Base-by-base conservation (phyloP, 2,797 vertebrate species). In the Naso thynnoides region DNA sequence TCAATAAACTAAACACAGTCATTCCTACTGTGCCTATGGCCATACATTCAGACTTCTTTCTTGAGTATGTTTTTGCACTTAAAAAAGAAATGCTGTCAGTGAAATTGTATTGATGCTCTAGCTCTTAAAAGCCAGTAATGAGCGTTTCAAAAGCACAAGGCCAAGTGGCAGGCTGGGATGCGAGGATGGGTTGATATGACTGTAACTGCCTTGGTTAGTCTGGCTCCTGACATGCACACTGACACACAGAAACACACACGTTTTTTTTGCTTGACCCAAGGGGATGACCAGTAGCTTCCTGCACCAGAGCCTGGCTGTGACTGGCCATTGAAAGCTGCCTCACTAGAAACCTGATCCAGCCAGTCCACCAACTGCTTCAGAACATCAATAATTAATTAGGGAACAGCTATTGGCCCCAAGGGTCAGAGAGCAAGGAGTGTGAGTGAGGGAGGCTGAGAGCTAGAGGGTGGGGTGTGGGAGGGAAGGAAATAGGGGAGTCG, bases 361-460 rank as follows among this genome's bases (percentile, higher is more conserved):
- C 81, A 91, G 73, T 89, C 90, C 91, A 92, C 90, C 92, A 93
- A 94, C 94, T 95, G 94, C 94, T 96, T 92, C 92, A 94, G 94
- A 88, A 93, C 93, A 93, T 96, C 91, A 94, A 93, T 96, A 94
- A 97, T 96, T 96, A 95, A 97, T 96, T 94, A 96, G 92, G 83
- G 92, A 93, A 91, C 93, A 94, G 93, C 94, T 94, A 92, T 95
- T 94, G 94, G 92, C 92, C 91, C 85, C 92, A 86, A 92, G 94
- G 93, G 94, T 95, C 94, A 94, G 86, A 92, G 92, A 90, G 88
- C 93, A 93, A 69, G 85, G 80, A 83, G 64, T 50, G 64, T 49
- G 15, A 52, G 27, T 11, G 65, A 42, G 48, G 52, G 61, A 50
- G 47, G 31, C 60, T 36, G 50, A 27, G 58, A 53, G 39, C 83